These are phyloP conservation scores for Malurus leucopterus DNA, from an alignment of 2,797 vertebrate species.

Conservation along the genomic window DNA sequence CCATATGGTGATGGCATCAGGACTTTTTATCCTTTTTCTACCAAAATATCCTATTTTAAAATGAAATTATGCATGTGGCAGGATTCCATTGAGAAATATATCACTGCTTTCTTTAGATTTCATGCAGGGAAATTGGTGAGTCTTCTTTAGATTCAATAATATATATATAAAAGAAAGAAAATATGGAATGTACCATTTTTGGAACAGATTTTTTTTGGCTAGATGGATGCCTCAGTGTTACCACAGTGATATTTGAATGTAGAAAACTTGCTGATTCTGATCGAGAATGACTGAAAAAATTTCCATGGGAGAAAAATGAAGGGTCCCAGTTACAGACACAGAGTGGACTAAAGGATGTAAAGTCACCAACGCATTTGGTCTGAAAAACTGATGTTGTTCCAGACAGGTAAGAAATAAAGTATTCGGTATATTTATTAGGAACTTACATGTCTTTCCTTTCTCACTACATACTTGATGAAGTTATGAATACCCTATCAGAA, in stretches of 20 bases:
- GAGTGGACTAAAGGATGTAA: neutral
- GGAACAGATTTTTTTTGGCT: neutral
- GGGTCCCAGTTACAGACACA: neutral
- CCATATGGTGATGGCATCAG: neutral
- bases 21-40: neutral
- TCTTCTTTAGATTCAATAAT: neutral
- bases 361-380: neutral
- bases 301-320: neutral
- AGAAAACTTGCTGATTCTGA: neutral
- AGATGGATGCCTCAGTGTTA: neutral
- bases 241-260: neutral
- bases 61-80: neutral
- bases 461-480: neutral
- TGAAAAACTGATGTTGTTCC: neutral
- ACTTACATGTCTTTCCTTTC: neutral
- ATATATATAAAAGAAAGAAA: neutral
- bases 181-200: neutral
- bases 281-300: neutral
- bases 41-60: neutral
- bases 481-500: neutral
- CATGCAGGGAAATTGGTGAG: neutral
- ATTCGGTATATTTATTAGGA: neutral
- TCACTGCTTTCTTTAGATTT: neutral
- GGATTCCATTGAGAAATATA: neutral
- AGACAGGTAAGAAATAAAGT: neutral